These are phyloP conservation scores for Carapus acus DNA, from an alignment of 2,797 vertebrate species.

Conservation along the genomic window DNA sequence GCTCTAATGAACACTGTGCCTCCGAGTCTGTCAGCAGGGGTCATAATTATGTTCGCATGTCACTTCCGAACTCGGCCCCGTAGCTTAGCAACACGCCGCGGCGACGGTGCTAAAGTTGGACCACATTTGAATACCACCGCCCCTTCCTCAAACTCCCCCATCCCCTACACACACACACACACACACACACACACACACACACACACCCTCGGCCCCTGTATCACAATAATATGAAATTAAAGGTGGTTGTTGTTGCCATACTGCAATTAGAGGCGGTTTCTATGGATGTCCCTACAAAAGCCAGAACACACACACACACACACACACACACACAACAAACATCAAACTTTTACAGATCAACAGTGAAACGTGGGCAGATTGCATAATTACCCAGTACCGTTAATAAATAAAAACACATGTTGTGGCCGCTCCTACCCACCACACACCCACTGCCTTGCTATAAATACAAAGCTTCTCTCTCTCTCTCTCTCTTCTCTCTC, in stretches of 20 bases:
- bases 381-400: constrained; percentile 44
- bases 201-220: too few species aligned
- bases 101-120: constrained; percentile 48
- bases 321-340: neutral
- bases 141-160: too few species aligned
- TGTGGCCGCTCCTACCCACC: constrained; percentile 43
- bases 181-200: too few species aligned
- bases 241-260: constrained; percentile 9
- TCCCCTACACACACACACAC: too few species aligned
- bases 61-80: constrained; percentile 58
- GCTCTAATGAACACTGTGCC: constrained; percentile 54
- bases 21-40: constrained; percentile 54
- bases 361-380: constrained; percentile 37
- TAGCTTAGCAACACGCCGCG: constrained; percentile 63
- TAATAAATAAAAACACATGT: constrained; percentile 57
- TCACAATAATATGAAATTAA: constrained; percentile 1
- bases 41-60: constrained; percentile 59
- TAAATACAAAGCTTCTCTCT: constrained; percentile 45
- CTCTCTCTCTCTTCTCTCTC: too few species aligned
- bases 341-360: constrained; percentile 24
- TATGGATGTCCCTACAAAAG: too few species aligned
- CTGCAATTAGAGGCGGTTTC: too few species aligned
- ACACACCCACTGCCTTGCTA: constrained; percentile 43
- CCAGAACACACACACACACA: neutral
- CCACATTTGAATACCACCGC: constrained; percentile 50